Evolutionary conservation across 2,888 invertebrate genomes (phyloP), one percentile per base, ranked within the genome.

Genomic region (Tillus elongatus): DNA sequence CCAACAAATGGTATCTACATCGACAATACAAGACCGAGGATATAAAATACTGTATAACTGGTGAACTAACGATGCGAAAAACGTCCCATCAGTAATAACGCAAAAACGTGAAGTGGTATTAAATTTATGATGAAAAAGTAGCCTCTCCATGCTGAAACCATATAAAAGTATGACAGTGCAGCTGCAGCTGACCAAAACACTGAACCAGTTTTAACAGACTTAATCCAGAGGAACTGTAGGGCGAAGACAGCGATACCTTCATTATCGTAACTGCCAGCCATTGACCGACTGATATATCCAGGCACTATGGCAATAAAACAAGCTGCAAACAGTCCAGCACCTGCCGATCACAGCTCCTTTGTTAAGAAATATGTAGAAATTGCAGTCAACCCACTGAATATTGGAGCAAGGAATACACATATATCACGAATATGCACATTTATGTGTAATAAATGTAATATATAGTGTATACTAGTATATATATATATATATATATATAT

Each of bases 81-180:
- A 36, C 96, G 74, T 27, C 96, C 97, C 92, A 97, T 96, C 30
- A 96, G 68, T 30, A 98, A 71, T 27, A 98, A 70, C 2, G 84
- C 83, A 68, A 98, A 95, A 3, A 96, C 96, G 61, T 99, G 98
- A 8, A 99, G 75, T 0, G 98, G 98, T 49, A 99, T 97, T 58
- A 99, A 70, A 69, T 99, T 99, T 61, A 97, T 98, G 55, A 99
- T 98, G 64, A 97, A 99, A 27, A 98, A 97, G 61, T 98, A 98
- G 46, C 98, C 98, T 51, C 98, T 97, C 98, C 98, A 98, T 48
- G 97, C 97, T 43, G 96, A 97, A 2, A 97, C 98, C 98, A 99
- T 99, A 68, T 99, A 98, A 68, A 99, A 97, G 68, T 99, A 98
- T 1, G 96, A 92, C 3, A 99, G 62, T 4, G 98, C 89, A 37